Percentiles rank a stretch among this genome's conserved stretches.
Conservation (phyloP, 2,888 invertebrate genomes). For the Eulithis testata region DNA sequence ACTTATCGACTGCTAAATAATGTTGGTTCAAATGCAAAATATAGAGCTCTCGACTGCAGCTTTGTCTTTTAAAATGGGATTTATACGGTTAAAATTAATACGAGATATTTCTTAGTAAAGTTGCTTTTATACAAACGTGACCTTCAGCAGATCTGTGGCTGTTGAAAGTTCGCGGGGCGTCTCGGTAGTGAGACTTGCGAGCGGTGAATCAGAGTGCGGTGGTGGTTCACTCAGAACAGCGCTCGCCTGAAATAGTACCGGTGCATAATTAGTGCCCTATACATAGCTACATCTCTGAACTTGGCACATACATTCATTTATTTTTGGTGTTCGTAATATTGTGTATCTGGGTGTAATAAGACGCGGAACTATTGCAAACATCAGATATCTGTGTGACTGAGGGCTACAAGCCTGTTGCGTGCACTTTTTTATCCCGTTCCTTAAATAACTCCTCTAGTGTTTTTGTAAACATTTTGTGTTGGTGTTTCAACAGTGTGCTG, state of each 20-base stretch:
- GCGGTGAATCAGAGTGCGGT: conserved; percentile 75
- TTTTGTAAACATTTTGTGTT: conserved; percentile 45
- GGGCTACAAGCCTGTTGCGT: conserved; percentile 22
- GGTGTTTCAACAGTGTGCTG: conserved; percentile 34
- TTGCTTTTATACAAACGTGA: conserved; percentile 39
- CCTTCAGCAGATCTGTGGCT: conserved; percentile 69
- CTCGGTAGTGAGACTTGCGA: conserved; percentile 50
- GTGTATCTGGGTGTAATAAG: conserved; percentile 30
- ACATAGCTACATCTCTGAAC: conserved; percentile 55
- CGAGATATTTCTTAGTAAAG: conserved; percentile 10
- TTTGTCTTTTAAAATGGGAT: conserved; percentile 3
- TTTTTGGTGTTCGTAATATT: conserved; percentile 47
- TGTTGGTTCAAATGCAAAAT: conserved; percentile 34
- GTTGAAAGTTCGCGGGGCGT: conserved; percentile 66
- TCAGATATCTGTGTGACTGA: background rate
- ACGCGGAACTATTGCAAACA: conserved; percentile 30
- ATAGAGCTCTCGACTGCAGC: conserved; percentile 3
- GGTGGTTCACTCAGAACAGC: conserved; percentile 61
- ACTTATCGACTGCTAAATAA: conserved; percentile 24
- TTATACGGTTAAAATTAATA: background rate
- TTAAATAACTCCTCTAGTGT: conserved; percentile 34
- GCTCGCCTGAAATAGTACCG: conserved; percentile 70
- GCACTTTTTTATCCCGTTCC: conserved; percentile 25
- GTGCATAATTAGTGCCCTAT: conserved; percentile 69
- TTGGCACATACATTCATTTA: conserved; percentile 61